Conservation (phyloP, 1,140 invertebrate genomes). For the Megathymus violae region DNA sequence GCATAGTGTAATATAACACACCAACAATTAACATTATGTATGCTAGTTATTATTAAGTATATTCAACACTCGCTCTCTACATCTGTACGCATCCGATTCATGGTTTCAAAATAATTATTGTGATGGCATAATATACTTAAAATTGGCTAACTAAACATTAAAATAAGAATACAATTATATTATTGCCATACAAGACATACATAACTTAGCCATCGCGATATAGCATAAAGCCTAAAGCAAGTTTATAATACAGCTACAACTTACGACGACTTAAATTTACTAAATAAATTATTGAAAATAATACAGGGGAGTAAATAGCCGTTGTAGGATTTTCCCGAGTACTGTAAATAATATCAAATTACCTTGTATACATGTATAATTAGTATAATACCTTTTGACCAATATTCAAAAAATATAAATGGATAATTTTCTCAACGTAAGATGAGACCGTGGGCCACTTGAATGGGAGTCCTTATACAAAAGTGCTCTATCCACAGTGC, state of each 20-base stretch:
- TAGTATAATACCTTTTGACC: slow-evolving; percentile 44
- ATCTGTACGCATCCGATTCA: slow-evolving; percentile 58
- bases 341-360: slow-evolving; percentile 47
- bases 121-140: slow-evolving; percentile 74
- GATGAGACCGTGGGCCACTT: slow-evolving; percentile 32
- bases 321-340: slow-evolving; percentile 44
- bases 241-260: slow-evolving; percentile 75
- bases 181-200: slow-evolving; percentile 62
- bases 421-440: slow-evolving; percentile 26
- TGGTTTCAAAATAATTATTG: slow-evolving; percentile 59
- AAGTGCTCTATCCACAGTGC: slow-evolving; percentile 66
- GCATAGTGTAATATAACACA: slow-evolving; percentile 59
- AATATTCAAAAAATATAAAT: slow-evolving; percentile 37
- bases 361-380: slow-evolving; percentile 36
- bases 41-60: slow-evolving; percentile 48
- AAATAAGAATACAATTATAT: slow-evolving; percentile 66
- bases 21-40: slow-evolving; percentile 64
- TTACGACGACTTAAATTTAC: slow-evolving; percentile 57
- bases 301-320: slow-evolving; percentile 65
- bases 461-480: slow-evolving; percentile 45
- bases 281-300: slow-evolving; percentile 77
- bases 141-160: slow-evolving; percentile 78
- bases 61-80: slow-evolving; percentile 67
- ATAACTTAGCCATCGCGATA: slow-evolving; percentile 61
- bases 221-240: slow-evolving; percentile 71